Evolutionary conservation across 2,113 vertebrate species (phyloP).

Genomic region (Tenrec ecaudatus): DNA sequence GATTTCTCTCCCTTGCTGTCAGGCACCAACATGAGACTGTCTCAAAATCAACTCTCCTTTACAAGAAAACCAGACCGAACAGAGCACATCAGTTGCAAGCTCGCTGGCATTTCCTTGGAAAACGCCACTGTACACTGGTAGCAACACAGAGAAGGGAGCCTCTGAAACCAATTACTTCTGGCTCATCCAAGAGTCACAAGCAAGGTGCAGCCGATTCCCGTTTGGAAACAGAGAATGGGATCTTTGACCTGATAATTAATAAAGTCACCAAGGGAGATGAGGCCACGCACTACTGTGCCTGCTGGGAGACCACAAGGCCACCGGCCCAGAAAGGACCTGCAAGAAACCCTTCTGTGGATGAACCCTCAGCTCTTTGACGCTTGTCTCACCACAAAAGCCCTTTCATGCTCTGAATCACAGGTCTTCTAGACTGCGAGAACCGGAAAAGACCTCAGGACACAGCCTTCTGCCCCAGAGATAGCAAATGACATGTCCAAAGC

Average conservation of each 20-base stretch:
- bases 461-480: neutral
- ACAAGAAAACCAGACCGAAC: accelerated
- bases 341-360: conserved; percentile 52
- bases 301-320: conserved; percentile 57
- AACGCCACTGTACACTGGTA: conserved; percentile 47
- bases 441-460: neutral
- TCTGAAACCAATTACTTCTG: neutral
- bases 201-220: accelerated
- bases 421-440: neutral
- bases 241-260: conserved; percentile 60
- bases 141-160: neutral
- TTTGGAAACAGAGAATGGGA: neutral
- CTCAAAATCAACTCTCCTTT: neutral
- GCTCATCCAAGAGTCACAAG: accelerated
- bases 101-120: accelerated
- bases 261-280: neutral
- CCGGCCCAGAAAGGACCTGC: neutral
- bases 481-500: neutral
- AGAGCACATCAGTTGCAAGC: neutral
- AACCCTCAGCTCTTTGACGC: neutral
- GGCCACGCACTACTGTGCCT: conserved; percentile 78
- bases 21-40: conserved; percentile 58
- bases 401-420: neutral
- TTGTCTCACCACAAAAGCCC: neutral
- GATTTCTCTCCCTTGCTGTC: conserved; percentile 31